Evolutionary conservation across 1,140 invertebrate species (phyloP).

Genomic region (Zaprionus lachaisei): DNA sequence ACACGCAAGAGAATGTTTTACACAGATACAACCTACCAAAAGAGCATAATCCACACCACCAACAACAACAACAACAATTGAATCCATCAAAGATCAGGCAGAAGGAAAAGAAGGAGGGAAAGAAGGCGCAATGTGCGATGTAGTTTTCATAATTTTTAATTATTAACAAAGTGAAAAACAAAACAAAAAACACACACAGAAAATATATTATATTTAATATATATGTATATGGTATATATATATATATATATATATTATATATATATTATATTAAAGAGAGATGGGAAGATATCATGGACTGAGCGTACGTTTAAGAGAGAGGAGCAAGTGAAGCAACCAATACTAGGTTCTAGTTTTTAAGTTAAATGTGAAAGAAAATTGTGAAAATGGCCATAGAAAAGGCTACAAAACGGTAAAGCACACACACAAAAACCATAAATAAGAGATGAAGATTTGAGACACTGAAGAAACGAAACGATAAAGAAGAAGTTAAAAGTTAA

Average conservation of each 20-base stretch:
- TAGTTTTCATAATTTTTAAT: conserved; percentile 76
- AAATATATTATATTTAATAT: conserved; percentile 43
- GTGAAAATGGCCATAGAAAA: conserved; percentile 51
- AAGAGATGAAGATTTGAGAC: conserved; percentile 48
- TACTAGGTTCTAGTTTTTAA: conserved; percentile 79
- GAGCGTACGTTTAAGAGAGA: conserved; percentile 69
- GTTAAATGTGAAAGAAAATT: conserved; percentile 56
- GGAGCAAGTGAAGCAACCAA: conserved; percentile 54
- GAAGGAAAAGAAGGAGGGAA: conserved; percentile 25
- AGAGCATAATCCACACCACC: conserved; percentile 78
- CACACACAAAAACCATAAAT: conserved; percentile 57
- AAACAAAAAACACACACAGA: conserved; percentile 6
- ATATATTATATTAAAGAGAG: conserved; percentile 35
- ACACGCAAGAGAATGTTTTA: conserved; percentile 45
- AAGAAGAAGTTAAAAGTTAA: conserved; percentile 40
- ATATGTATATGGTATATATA: conserved; percentile 15
- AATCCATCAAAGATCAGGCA: conserved; percentile 43
- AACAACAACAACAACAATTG: conserved; percentile 42
- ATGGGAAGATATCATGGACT: conserved; percentile 75
- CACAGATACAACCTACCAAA: conserved; percentile 68
- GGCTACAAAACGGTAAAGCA: conserved; percentile 60
- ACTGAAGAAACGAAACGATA: conserved; percentile 40
- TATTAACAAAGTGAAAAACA: conserved; percentile 34
- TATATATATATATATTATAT: conserved; percentile 23
- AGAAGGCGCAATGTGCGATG: conserved; percentile 39